Base-by-base conservation (phyloP, 2,113 vertebrate species). In the Brevimyrus niger region DNA sequence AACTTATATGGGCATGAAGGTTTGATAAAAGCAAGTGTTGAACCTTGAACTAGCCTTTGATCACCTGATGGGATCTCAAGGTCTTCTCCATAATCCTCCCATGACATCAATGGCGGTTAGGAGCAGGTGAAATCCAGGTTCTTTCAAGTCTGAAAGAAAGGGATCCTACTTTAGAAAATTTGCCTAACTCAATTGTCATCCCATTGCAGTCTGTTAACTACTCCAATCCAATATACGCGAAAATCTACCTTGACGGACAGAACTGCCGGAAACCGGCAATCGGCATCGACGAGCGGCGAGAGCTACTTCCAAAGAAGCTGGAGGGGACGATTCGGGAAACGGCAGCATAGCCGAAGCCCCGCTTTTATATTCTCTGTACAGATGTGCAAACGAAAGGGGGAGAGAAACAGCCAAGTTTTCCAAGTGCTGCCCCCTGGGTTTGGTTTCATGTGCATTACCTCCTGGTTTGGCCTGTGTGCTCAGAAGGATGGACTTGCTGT, bases 301-400 rank as follows among this genome's bases (percentile, higher is more conserved):
- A 98, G 95, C 95, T 97, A 88, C 96, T 97, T 95, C 97, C 97
- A 96, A 97, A 97, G 96, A 97, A 97, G 96, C 95, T 97, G 96
- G 97, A 97, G 93, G 96, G 96, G 92, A 95, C 96, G 86, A 96
- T 97, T 93, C 95, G 96, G 92, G 97, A 97, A 93, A 97, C 97
- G 91, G 95, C 97, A 92, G 96, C 97, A 92, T 98, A 96, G 95
- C 93, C 91, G 93, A 96, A 95, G 31, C 86, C 61, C 86, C 82
- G 89, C 91, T 97, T 97, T 94, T 92, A 90, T 92, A 92, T 96
- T 96, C 95, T 94, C 95, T 97, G 96, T 97, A 97, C 94, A 97
- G 96, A 97, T 97, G 96, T 97, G 96, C 95, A 97, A 96, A 97
- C 94, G 95, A 51, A 76, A n/a, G 31, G 23, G 27, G 65, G 61